These are phyloP conservation scores for Cerastoderma edule DNA, from an alignment of 2,888 invertebrate species.

Conservation along the genomic window DNA sequence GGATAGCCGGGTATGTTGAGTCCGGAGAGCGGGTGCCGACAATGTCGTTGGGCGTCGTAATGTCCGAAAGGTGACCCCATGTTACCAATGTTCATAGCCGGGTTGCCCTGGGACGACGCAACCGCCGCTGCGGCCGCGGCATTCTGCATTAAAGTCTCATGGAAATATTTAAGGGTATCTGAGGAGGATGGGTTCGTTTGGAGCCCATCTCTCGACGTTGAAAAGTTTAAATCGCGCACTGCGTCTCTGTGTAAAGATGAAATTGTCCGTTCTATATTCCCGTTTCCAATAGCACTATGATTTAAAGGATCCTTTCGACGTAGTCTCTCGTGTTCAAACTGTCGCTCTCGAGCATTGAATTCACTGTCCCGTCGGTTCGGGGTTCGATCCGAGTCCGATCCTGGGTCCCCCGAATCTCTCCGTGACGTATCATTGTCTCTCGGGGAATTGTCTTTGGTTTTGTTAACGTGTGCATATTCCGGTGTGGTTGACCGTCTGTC, in stretches of 20 bases:
- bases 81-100: conserved; percentile 7
- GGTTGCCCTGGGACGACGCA: conserved; percentile 6
- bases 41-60: conserved; percentile 54
- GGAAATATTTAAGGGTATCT: conserved; percentile 65
- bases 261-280: conserved; percentile 20
- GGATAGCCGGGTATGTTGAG: conserved; percentile 58
- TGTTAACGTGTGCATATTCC: conserved; percentile 25
- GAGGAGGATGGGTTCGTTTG: conserved; percentile 36
- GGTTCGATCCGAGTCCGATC: not conserved
- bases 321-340: conserved; percentile 22
- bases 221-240: conserved; percentile 49
- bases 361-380: conserved; percentile 14
- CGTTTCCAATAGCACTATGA: conserved; percentile 23
- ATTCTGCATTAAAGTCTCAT: conserved; percentile 64
- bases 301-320: conserved; percentile 10
- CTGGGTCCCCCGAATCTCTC: not conserved
- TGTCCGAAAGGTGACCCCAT: conserved; percentile 40
- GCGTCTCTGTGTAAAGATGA: conserved; percentile 47
- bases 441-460: conserved; percentile 4
- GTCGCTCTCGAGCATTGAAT: not conserved
- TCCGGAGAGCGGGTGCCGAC: conserved; percentile 63
- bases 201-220: conserved; percentile 37
- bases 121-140: conserved; percentile 33
- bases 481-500: conserved; percentile 45
- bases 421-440: not conserved